Base-by-base conservation (phyloP, 1,140 invertebrate species). In the Bombus vancouverensis region DNA sequence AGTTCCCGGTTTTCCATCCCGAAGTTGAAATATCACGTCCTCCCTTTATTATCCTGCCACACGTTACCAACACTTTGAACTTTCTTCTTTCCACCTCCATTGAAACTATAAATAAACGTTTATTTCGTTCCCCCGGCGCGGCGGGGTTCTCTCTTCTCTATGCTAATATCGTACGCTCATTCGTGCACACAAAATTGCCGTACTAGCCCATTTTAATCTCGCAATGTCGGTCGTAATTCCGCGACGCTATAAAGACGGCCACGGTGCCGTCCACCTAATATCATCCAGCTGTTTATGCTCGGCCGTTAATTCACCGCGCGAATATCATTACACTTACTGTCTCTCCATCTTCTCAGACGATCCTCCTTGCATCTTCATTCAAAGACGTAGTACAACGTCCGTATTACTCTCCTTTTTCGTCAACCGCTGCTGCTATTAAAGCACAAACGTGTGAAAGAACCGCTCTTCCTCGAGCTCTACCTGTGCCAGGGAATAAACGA, bases 121-220 rank as follows among this genome's bases (percentile, higher is more conserved):
- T 81, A 85, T 81, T 66, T 57, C 84, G 47, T 75, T 39, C 78
- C 32, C 22, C 12, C n/a, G 3, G n/a, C 4, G 15, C 39, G 25
- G 15, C 32, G 39, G 25, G 32, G 32, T 1, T 28, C 75, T 85
- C 78, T 81, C 84, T 68, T 81, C 79, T 75, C 84, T 85, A 85
- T 85, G 84, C 84, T 85, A 85, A 85, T 85, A 85, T 32, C 78
- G 66, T 18, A 42, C 37, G 59, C 78, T 85, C 79, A 85, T 81
- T 85, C 78, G 59, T 28, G 79, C 84, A 81, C 78, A 71, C 84
- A 85, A 85, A 85, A 85, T 81, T 81, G 84, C 79, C 71, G 79
- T 79, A 62, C 70, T 85, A 65, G 78, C 84, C 84, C 84, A 85
- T 85, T 85, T 85, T 85, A 85, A 85, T 85, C 84, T 81, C 84